Evolutionary conservation across 2,797 vertebrate genomes (phyloP).

Genomic region (Sebastolobus alascanus): DNA sequence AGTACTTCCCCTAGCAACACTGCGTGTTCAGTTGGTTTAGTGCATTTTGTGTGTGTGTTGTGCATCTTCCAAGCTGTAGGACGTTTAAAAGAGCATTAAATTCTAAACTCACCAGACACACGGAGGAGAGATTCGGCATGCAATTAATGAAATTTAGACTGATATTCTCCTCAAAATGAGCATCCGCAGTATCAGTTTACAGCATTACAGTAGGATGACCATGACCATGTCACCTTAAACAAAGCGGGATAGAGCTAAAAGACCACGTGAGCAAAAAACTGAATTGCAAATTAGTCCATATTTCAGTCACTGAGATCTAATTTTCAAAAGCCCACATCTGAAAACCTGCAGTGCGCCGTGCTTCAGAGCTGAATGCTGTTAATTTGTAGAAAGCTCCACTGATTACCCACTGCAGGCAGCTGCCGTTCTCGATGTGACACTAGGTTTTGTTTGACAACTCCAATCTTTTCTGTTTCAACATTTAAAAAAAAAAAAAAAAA

Average conservation of each 20-base stretch:
- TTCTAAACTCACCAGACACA: constrained; percentile 30
- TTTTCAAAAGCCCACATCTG: constrained; percentile 69
- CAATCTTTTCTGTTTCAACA: constrained; percentile 79
- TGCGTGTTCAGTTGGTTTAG: constrained; percentile 12
- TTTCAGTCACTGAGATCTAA: constrained; percentile 65
- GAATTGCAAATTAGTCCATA: constrained; percentile 60
- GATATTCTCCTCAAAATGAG: constrained; percentile 25
- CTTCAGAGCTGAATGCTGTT: constrained; percentile 81
- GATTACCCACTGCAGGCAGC: constrained; percentile 84
- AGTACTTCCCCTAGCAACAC: constrained; percentile 16
- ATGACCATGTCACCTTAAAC: constrained; percentile 32
- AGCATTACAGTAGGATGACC: constrained; percentile 21
- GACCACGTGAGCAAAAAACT: constrained; percentile 34
- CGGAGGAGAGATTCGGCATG: constrained; percentile 18
- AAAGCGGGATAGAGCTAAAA: constrained; percentile 38
- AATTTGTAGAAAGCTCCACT: constrained; percentile 81
- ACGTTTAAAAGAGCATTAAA: constrained; percentile 45
- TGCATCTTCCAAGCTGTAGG: constrained; percentile 28
- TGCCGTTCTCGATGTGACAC: constrained; percentile 79
- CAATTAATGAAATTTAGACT: constrained; percentile 40
- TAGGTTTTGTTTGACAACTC: constrained; percentile 81
- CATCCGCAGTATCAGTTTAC: constrained; percentile 31
- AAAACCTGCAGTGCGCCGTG: constrained; percentile 74
- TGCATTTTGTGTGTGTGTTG: background rate
- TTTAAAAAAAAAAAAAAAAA: constrained; percentile 22